Conservation (phyloP, 2,113 vertebrate genomes). For the Plecotus auritus region DNA sequence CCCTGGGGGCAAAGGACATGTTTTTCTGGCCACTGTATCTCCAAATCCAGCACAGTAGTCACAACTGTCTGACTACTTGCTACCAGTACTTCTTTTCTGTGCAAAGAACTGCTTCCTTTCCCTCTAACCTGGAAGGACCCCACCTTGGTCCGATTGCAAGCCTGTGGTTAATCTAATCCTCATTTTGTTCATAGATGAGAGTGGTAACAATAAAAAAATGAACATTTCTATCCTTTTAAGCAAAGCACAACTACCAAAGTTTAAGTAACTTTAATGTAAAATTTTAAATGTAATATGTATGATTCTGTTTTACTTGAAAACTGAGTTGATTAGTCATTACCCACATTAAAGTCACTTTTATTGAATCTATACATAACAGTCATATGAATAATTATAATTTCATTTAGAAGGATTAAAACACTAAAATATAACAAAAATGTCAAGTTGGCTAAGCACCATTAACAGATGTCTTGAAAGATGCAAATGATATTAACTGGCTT, state of each 20-base stretch:
- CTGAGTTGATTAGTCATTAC: not conserved
- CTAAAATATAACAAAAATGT: conserved; percentile 1
- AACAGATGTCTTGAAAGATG: not conserved
- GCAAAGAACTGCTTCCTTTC: not conserved
- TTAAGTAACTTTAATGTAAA: not conserved
- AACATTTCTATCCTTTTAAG: not conserved
- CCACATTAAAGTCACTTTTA: not conserved
- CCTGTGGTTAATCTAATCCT: not conserved
- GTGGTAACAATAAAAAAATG: not conserved
- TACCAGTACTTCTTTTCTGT: not conserved
- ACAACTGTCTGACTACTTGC: not conserved
- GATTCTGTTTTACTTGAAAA: not conserved
- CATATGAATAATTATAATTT: not conserved
- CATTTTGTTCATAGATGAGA: not conserved
- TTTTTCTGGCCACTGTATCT: not conserved
- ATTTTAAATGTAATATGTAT: not conserved
- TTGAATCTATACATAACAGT: not conserved
- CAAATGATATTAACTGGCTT: not conserved
- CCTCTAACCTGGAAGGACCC: not conserved
- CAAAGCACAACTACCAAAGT: not conserved
- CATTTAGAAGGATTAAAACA: conserved; percentile 27
- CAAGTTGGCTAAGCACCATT: not conserved
- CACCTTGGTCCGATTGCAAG: not conserved
- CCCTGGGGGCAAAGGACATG: not conserved
- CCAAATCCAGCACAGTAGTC: not conserved